A percentile compares a stretch with the other conserved stretches of the same genome.
These are phyloP conservation scores for Rhadina sibilatrix DNA, from an alignment of 2,113 vertebrate species.

Conservation along the genomic window DNA sequence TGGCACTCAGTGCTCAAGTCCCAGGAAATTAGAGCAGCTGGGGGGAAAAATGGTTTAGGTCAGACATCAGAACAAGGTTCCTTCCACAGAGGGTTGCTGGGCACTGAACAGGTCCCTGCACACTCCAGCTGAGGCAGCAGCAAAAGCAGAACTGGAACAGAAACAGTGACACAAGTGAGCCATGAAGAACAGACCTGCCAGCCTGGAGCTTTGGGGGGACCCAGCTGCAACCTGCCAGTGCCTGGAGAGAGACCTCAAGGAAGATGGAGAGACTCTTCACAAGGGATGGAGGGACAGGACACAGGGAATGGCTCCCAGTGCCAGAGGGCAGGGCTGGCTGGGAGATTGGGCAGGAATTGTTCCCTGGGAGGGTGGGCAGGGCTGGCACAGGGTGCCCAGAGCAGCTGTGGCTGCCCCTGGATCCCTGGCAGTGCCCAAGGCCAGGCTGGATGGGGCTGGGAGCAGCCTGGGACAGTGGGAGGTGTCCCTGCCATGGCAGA, in stretches of 20 bases:
- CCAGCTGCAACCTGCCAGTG: neutral
- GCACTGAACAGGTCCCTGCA: neutral
- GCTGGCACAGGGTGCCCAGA: neutral
- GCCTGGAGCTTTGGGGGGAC: neutral
- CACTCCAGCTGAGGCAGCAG: neutral
- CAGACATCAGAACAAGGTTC: neutral
- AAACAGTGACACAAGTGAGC: neutral
- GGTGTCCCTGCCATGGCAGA: neutral
- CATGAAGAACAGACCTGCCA: neutral
- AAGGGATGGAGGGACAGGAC: neutral
- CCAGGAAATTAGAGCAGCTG: neutral
- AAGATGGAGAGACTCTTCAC: neutral
- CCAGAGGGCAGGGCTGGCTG: accelerated
- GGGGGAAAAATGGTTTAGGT: neutral
- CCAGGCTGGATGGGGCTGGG: neutral
- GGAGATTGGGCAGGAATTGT: neutral
- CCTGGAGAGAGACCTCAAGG: neutral
- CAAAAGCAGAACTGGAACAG: neutral
- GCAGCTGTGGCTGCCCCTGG: neutral
- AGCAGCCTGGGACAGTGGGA: neutral
- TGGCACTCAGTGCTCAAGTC: neutral
- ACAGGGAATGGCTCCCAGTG: neutral
- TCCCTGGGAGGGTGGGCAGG: neutral
- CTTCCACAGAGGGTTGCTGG: neutral
- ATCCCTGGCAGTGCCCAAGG: neutral